These are phyloP conservation scores for Andricus quercusramuli DNA, from an alignment of 2,888 invertebrate species.

Conservation along the genomic window DNA sequence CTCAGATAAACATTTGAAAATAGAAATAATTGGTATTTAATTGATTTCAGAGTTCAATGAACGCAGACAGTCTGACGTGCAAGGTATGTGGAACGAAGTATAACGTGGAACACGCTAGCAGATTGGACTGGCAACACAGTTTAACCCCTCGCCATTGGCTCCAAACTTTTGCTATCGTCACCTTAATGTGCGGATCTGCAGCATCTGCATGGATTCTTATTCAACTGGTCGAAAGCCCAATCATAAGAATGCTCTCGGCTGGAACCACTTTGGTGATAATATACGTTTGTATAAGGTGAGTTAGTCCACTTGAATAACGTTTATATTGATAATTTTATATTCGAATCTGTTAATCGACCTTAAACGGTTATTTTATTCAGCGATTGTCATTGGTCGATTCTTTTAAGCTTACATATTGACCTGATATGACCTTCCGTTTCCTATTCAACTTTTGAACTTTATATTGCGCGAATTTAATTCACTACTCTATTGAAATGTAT, in stretches of 20 bases:
- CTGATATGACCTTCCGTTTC: neutral
- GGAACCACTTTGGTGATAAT: constrained; percentile 90
- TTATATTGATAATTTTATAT: neutral
- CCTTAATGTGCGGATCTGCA: constrained; percentile 88
- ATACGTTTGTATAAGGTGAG: constrained; percentile 90
- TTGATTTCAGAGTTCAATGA: constrained; percentile 83
- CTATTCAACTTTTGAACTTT: neutral
- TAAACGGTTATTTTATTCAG: neutral
- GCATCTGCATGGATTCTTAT: constrained; percentile 90
- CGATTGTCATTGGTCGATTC: neutral
- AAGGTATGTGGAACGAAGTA: constrained; percentile 93
- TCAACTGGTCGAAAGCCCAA: constrained; percentile 88
- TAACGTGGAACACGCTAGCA: constrained; percentile 87
- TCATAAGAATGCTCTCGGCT: constrained; percentile 89
- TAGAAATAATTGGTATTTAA: neutral
- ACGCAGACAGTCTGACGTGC: constrained; percentile 86
- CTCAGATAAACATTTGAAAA: neutral
- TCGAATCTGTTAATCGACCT: neutral
- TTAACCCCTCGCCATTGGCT: constrained; percentile 92
- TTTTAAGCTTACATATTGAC: neutral
- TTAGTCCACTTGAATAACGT: constrained; percentile 45
- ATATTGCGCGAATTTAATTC: neutral
- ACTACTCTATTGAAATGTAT: neutral
- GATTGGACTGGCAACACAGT: constrained; percentile 90
- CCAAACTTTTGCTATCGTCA: constrained; percentile 89